Conservation (phyloP, 2,113 vertebrate genomes). For the Girardinichthys multiradiatus region DNA sequence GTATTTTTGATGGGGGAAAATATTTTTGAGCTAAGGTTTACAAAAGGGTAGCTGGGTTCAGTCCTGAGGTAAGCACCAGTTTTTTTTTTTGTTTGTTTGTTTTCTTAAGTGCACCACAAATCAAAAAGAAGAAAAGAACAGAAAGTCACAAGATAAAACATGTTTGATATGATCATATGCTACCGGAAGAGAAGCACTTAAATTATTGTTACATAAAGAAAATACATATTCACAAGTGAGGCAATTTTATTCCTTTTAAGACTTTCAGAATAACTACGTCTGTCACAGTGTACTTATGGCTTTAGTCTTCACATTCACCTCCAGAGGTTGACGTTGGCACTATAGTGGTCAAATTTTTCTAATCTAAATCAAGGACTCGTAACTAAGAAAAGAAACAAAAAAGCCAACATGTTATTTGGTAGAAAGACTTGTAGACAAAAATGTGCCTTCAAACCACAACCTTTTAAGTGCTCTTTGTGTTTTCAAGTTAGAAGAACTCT, state of each 20-base stretch:
- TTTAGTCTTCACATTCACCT: constrained; percentile 85
- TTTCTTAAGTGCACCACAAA: constrained; percentile 59
- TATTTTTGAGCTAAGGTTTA: constrained; percentile 52
- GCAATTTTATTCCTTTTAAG: constrained; percentile 61
- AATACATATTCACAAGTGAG: constrained; percentile 46
- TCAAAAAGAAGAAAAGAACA: constrained; percentile 41
- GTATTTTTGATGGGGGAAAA: constrained; percentile 34
- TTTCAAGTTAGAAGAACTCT: constrained; percentile 54
- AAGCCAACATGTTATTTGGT: constrained; percentile 63
- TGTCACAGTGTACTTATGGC: constrained; percentile 84
- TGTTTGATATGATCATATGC: constrained; percentile 74
- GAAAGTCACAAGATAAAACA: constrained; percentile 66
- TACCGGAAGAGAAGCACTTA: constrained; percentile 75
- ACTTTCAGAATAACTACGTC: constrained; percentile 69
- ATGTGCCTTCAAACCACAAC: constrained; percentile 65
- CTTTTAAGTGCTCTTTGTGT: constrained; percentile 70
- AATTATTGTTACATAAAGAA: constrained; percentile 55
- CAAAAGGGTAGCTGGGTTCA: constrained; percentile 77
- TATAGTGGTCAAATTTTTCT: constrained; percentile 80
- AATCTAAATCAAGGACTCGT: constrained; percentile 58
- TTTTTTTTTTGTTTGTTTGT: constrained; percentile 4
- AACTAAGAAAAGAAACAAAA: constrained; percentile 43
- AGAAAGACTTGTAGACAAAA: constrained; percentile 62
- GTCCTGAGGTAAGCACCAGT: constrained; percentile 85
- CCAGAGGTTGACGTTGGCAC: constrained; percentile 82